Evolutionary conservation across 2,113 vertebrate species (phyloP), one percentile per base, ranked within the genome.

Genomic region (Calidris pugnax): DNA sequence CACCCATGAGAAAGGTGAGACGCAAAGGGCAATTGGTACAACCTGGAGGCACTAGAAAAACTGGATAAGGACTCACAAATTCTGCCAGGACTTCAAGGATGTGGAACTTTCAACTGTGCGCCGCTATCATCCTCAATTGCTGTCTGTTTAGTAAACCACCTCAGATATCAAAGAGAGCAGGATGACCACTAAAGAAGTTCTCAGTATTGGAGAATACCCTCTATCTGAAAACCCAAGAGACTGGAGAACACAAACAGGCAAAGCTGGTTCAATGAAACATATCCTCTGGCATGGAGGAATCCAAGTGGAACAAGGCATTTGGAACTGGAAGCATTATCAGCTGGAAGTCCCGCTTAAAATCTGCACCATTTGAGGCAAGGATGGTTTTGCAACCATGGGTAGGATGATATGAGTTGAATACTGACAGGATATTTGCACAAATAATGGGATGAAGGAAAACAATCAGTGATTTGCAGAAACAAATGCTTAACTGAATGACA

Each of bases 201-300:
- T 69, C 35, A 69, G 0, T 17, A 37, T 7, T 48, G n/a, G 50
- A 81, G 19, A 80, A 57, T 4, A 51, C 1, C 0, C 3, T 33
- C 50, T 77, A 20, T 21, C 35, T n/a, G 16, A 59, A 89, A 93
- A 87, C 23, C 24, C 8, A 56, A 60, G 72, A 45, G 41, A 27
- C 2, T 78, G 37, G 19, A 67, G 32, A 90, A 80, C 37, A 56
- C 7, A 33, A 28, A 24, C 2, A n/a, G 13, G 32, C 37, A 85
- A 86, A 69, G 30, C 8, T 84, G 35, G 21, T 32, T 89, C 3
- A 4, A 39, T 10, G 13, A 73, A 32, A 12, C 55, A 33, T 20
- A 56, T 20, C 24, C 35, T 74, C 55, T n/a, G 33, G n/a, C 32
- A 73, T 20, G 57, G 48, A 77, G 33, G 24, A 37, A 37, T 24